phyloP scores from a whole-genome alignment of 2,113 vertebrate species.

The Tursiops truncatus region DNA sequence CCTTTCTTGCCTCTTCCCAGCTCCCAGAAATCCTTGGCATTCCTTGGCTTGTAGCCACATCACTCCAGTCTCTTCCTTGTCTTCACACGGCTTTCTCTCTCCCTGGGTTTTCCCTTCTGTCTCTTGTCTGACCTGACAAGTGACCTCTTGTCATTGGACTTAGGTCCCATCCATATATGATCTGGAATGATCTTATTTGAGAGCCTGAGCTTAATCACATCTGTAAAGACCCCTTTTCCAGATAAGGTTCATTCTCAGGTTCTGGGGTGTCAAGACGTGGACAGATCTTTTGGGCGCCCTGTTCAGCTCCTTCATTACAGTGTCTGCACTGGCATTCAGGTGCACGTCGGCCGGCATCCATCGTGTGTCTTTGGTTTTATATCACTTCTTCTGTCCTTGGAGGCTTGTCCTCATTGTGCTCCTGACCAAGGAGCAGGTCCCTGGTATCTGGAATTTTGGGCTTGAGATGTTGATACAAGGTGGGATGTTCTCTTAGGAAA shows the following conservation, averaged over 20 bases:
- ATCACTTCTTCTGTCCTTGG: too few species aligned
- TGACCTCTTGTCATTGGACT: background rate
- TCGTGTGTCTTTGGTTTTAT: fast-evolving
- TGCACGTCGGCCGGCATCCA: fast-evolving
- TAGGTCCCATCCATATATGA: background rate
- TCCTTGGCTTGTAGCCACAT: background rate
- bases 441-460: background rate
- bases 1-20: background rate
- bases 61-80: background rate
- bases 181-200: background rate
- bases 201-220: background rate
- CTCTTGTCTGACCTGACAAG: background rate
- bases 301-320: fast-evolving
- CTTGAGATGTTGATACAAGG: background rate
- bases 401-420: background rate
- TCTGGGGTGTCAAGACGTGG: background rate
- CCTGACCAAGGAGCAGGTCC: background rate
- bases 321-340: background rate
- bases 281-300: background rate
- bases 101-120: background rate
- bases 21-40: background rate
- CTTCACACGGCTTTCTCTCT: background rate
- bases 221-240: background rate
- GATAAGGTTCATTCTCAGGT: background rate
- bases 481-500: background rate